Conservation (phyloP, 2,888 invertebrate species). For the Thecocarcelia acutangulata region DNA sequence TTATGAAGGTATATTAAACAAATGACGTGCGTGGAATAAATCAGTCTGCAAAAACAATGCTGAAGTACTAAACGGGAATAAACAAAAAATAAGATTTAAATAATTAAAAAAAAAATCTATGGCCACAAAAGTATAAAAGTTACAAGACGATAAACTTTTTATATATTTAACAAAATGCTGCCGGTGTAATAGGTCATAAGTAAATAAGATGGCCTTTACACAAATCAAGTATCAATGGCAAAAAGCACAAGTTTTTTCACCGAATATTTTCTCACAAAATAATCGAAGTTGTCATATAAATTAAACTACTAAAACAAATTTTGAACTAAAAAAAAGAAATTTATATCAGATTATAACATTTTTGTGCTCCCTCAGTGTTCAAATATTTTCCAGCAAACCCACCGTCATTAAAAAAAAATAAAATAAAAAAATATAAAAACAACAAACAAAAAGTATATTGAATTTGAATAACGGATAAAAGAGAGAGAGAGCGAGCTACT, state of each 20-base stretch:
- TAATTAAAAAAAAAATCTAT: slow-evolving; percentile 16
- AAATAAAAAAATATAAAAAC: slow-evolving; percentile 8
- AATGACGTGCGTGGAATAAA: slow-evolving; percentile 70
- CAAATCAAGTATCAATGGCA: slow-evolving; percentile 8
- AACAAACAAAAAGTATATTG: slow-evolving; percentile 48
- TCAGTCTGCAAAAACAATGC: slow-evolving; percentile 71
- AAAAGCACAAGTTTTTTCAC: neutral
- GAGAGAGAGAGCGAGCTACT: slow-evolving; percentile 12
- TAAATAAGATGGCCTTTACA: slow-evolving; percentile 27
- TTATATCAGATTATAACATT: slow-evolving; percentile 3
- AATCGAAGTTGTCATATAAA: slow-evolving; percentile 14
- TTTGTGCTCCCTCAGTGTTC: slow-evolving; percentile 7
- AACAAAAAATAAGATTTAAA: slow-evolving; percentile 14
- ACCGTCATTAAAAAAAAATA: slow-evolving; percentile 13
- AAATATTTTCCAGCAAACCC: neutral
- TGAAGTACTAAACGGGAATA: slow-evolving; percentile 40
- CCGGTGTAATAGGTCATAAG: slow-evolving; percentile 11
- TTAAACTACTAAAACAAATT: slow-evolving; percentile 11
- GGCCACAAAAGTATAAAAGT: slow-evolving; percentile 53
- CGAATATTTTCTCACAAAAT: neutral
- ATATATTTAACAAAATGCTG: slow-evolving; percentile 42
- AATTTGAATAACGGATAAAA: slow-evolving; percentile 36
- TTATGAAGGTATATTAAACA: slow-evolving; percentile 70
- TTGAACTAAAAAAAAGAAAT: too few species aligned
- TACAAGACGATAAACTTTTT: neutral